Conservation (phyloP, 2,888 invertebrate species). For the Mongoloraphidia duomilia region DNA sequence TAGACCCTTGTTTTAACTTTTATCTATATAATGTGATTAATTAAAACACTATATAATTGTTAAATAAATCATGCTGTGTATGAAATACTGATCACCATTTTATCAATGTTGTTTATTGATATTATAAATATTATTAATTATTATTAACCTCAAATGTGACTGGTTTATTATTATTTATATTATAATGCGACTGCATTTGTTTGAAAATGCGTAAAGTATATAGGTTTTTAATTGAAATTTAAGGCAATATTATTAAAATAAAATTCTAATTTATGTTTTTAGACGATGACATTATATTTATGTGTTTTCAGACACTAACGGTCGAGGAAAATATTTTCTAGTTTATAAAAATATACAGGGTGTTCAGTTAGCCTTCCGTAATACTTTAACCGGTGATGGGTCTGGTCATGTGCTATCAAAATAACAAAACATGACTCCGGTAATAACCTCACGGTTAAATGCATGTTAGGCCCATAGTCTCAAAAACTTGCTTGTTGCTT, state of each 20-base stretch:
- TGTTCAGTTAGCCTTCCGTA: too few species aligned
- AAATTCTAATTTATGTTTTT: too few species aligned
- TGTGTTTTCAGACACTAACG: background rate
- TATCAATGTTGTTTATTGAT: conserved; percentile 35
- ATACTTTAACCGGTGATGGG: too few species aligned
- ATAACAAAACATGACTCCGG: too few species aligned
- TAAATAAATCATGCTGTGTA: conserved; percentile 33
- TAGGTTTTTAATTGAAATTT: too few species aligned
- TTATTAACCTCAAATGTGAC: conserved; percentile 1
- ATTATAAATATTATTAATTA: conserved; percentile 13
- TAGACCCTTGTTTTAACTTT: background rate
- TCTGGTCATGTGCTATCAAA: too few species aligned
- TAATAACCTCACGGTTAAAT: too few species aligned
- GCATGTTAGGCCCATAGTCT: too few species aligned
- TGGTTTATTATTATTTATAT: background rate
- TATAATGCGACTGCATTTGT: conserved; percentile 28
- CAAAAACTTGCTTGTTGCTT: too few species aligned
- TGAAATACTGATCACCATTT: conserved; percentile 25
- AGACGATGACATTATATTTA: too few species aligned
- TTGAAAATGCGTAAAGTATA: conserved; percentile 29
- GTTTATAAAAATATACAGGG: background rate
- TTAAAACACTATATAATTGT: conserved; percentile 1
- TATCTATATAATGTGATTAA: conserved; percentile 3
- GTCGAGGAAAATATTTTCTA: background rate
- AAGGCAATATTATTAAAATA: too few species aligned